phyloP scores from a whole-genome alignment of 2,797 vertebrate species.

The Philypnodon macrostomus region DNA sequence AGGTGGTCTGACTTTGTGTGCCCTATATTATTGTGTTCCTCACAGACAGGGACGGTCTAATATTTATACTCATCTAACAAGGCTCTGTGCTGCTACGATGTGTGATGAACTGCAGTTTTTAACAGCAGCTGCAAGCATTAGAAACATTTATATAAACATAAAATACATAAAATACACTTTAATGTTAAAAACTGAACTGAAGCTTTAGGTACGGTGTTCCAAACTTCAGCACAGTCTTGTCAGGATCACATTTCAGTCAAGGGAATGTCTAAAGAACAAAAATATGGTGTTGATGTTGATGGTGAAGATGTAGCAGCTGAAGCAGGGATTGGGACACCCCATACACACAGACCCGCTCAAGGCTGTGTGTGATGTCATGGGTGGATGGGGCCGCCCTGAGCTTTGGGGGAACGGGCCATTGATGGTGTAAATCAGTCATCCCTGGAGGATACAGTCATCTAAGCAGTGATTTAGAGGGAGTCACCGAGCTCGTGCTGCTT shows the following conservation, averaged over 20 bases:
- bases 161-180: too few species aligned
- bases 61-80: conserved; percentile 48
- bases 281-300: too few species aligned
- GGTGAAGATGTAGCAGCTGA: conserved; percentile 18
- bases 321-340: conserved; percentile 21
- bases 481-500: conserved; percentile 39
- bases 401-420: conserved; percentile 33
- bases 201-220: too few species aligned
- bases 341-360: conserved; percentile 32
- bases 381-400: conserved; percentile 38
- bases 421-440: conserved; percentile 48
- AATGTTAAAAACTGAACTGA: too few species aligned
- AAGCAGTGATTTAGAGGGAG: conserved; percentile 57
- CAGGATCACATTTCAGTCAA: too few species aligned
- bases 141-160: too few species aligned
- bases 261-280: too few species aligned
- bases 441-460: conserved; percentile 56
- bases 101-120: conserved; percentile 39
- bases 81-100: conserved; percentile 30
- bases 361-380: conserved; percentile 48
- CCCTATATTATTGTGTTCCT: conserved; percentile 45
- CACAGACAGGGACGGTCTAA: conserved; percentile 35
- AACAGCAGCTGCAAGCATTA: conserved; percentile 17
- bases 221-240: too few species aligned
- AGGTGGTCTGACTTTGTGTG: conserved; percentile 48